Conservation (phyloP, 2,113 vertebrate genomes). For the Elephas maximus region DNA sequence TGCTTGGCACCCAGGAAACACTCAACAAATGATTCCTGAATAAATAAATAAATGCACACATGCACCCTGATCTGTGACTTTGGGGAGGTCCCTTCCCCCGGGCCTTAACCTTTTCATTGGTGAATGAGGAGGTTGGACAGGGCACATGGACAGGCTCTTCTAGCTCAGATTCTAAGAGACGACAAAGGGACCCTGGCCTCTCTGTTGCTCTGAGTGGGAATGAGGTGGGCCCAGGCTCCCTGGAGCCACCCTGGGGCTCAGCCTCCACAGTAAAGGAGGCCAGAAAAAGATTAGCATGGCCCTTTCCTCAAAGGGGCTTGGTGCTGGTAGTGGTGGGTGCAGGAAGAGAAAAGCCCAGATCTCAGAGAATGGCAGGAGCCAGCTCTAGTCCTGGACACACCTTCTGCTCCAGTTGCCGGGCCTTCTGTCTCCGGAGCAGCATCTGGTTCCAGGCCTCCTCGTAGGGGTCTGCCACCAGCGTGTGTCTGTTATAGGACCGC, state of each 20-base stretch:
- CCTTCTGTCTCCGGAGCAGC: constrained; percentile 93
- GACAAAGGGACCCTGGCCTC: not conserved
- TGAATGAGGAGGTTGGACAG: not conserved
- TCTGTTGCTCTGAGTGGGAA: not conserved
- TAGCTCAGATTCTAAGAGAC: not conserved
- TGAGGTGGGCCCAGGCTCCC: not conserved
- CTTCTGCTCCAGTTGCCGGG: constrained; percentile 94
- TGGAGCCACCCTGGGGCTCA: not conserved
- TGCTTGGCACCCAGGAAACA: not conserved
- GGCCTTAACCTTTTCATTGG: not conserved
- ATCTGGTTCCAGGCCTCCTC: constrained; percentile 96
- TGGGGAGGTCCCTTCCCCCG: too few relatives aligned
- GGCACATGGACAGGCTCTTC: not conserved
- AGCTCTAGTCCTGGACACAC: constrained; percentile 74
- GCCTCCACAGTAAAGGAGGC: not conserved
- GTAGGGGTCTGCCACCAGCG: constrained; percentile 95
- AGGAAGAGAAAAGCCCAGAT: not conserved
- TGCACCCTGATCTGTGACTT: not conserved
- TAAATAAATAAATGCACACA: not conserved
- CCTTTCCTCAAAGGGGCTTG: not conserved
- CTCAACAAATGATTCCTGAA: not conserved
- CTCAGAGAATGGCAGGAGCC: not conserved
- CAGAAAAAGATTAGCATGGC: not conserved
- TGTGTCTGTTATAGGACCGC: constrained; percentile 98
- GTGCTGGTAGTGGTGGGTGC: fast-evolving